A percentile compares a stretch with the other conserved stretches of the same genome.
Evolutionary conservation across 2,797 vertebrate genomes (phyloP).

Genomic region (Chloroceryle amazona): DNA sequence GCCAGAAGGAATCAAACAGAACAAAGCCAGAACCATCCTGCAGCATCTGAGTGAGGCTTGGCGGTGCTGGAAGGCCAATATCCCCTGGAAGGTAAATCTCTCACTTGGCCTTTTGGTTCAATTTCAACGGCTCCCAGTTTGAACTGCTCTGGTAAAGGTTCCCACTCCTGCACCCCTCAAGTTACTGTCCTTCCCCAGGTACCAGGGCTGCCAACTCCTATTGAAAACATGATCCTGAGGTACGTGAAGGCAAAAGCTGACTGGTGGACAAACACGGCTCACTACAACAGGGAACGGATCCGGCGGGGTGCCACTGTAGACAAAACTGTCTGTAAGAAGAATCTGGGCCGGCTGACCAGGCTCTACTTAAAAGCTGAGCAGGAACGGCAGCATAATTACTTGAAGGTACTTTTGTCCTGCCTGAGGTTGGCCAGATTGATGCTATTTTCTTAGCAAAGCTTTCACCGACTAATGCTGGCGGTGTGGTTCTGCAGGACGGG

Average conservation of each 20-base stretch:
- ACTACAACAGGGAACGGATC: slow-evolving; percentile 98
- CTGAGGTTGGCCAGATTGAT: neutral
- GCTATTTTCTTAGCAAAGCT: neutral
- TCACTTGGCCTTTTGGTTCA: accelerated
- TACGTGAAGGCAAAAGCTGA: slow-evolving; percentile 99
- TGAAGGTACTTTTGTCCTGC: slow-evolving; percentile 86
- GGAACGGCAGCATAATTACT: slow-evolving; percentile 98
- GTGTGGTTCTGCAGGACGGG: slow-evolving; percentile 87
- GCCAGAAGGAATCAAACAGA: slow-evolving; percentile 99
- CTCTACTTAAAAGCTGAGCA: slow-evolving; percentile 98
- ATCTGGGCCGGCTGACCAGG: slow-evolving; percentile 95
- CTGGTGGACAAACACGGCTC: slow-evolving; percentile 99
- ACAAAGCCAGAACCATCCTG: slow-evolving; percentile 98
- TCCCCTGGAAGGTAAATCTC: slow-evolving; percentile 94
- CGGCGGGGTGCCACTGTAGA: slow-evolving; percentile 97
- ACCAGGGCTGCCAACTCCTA: slow-evolving; percentile 96
- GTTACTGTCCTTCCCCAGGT: slow-evolving; percentile 82
- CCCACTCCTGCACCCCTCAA: neutral
- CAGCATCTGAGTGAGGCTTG: slow-evolving; percentile 99
- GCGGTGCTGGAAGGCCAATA: slow-evolving; percentile 99
- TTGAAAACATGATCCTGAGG: slow-evolving; percentile 99
- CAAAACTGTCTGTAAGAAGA: slow-evolving; percentile 99
- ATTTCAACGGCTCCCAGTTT: neutral
- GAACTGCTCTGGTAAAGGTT: neutral
- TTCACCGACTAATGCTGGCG: neutral